Base-by-base conservation (phyloP, 1,140 invertebrate species). In the Cherax quadricarinatus region DNA sequence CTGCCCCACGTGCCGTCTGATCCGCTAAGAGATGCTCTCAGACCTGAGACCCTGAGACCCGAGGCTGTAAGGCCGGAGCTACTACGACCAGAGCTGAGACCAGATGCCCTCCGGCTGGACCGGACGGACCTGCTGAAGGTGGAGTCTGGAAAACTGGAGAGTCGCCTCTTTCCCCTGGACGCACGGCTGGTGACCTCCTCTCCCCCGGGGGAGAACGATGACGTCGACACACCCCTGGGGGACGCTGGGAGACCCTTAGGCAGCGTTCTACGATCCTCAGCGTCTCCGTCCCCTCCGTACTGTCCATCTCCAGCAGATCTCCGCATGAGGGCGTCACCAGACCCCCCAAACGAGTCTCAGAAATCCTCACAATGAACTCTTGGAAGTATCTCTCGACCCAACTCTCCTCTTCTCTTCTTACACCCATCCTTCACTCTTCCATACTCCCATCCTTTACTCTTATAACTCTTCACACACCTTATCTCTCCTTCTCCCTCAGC, bases 261-360 rank as follows among this genome's bases (percentile, higher is more conserved):
- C 16, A 57, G 83, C 41, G n/a, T 86, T 16, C 30, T 86, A 16
- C 89, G 83, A 18, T 21, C 84, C 60, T 86, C 84, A 0, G 73
- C 48, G 51, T 86, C 89, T n/a, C 89, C 89, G 51, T 91, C 89
- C 16, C 84, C 89, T 1, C 30, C 89, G 4, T 84, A 86, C 41
- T 91, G 89, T 48, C 78, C 89, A 75, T 91, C 84, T 12, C 89
- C 89, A 9, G 86, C 89, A 21, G 89, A 91, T 75, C 83, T 91
- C 21, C 89, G 89, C 30, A 60, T 91, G 53, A 91, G 89, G 89
- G 78, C 78, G 18, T 81, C 89, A 16, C 89, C 89, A 41, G 89
- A 86, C 16, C 62, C 84, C 16, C 84, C 83, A 6, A 81, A 51
- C 49, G 89, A 91, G 48, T 41, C 60, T 51, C 84, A 86, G 30